These are phyloP conservation scores for Zapornia atra DNA, from an alignment of 2,113 vertebrate genomes.

Conservation along the genomic window DNA sequence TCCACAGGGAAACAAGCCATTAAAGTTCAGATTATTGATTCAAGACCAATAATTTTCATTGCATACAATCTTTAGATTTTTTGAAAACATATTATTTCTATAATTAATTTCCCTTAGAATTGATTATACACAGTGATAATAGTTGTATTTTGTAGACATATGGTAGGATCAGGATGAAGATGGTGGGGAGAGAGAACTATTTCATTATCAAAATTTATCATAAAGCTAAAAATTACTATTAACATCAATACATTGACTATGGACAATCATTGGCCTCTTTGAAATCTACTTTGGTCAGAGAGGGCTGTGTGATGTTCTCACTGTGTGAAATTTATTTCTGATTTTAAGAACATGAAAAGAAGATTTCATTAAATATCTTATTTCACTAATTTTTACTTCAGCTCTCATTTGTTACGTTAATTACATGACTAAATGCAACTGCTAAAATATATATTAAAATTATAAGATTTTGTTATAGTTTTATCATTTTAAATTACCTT, in stretches of 20 bases:
- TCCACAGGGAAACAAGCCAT: neutral
- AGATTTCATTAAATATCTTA: neutral
- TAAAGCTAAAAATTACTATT: neutral
- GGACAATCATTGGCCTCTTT: neutral
- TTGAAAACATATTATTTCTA: neutral
- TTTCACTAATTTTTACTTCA: neutral
- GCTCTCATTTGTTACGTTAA: fast-evolving
- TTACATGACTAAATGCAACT: neutral
- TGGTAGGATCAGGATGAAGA: neutral
- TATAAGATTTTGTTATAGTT: neutral
- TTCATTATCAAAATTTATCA: neutral
- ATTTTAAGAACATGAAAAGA: neutral
- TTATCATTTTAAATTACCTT: neutral
- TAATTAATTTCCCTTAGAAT: neutral
- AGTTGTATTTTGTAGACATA: neutral
- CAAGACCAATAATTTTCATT: neutral
- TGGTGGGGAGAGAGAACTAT: neutral
- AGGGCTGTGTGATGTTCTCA: neutral
- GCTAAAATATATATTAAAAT: neutral
- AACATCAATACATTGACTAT: neutral
- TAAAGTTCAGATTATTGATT: neutral
- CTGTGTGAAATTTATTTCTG: neutral
- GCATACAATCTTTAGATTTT: neutral
- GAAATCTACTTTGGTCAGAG: neutral
- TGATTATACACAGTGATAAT: neutral